A percentile compares a stretch with the other conserved stretches of the same genome.
Evolutionary conservation across 2,888 invertebrate species (phyloP).

Genomic region (Yponomeuta cagnagella): DNA sequence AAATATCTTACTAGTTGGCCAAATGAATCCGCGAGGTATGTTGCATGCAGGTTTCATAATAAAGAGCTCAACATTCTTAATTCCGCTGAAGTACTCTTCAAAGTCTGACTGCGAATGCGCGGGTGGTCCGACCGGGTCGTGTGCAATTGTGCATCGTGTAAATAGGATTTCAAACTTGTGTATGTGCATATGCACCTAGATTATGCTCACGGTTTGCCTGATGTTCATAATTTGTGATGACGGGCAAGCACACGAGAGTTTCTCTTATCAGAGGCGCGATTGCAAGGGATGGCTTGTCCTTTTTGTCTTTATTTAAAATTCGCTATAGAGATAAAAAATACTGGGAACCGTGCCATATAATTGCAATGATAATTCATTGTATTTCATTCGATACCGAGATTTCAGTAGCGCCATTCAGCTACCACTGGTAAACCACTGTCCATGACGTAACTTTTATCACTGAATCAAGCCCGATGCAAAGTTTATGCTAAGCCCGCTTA

Average conservation of each 20-base stretch:
- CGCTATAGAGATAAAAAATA: too few species aligned
- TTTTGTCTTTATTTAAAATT: too few species aligned
- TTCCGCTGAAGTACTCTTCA: neutral
- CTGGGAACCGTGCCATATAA: too few species aligned
- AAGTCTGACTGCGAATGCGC: neutral
- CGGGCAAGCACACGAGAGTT: too few species aligned
- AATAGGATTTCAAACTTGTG: neutral
- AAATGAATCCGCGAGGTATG: neutral
- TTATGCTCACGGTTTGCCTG: neutral
- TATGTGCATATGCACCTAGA: neutral
- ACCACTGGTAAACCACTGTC: conserved; percentile 81
- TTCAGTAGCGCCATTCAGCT: conserved; percentile 38
- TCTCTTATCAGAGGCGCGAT: too few species aligned
- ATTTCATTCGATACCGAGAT: too few species aligned
- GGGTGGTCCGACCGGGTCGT: neutral
- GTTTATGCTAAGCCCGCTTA: too few species aligned
- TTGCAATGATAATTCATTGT: too few species aligned
- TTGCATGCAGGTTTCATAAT: neutral
- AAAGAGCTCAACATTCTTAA: neutral
- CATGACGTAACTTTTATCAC: conserved; percentile 25
- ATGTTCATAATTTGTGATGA: too few species aligned
- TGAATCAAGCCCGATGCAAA: too few species aligned
- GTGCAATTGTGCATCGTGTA: neutral
- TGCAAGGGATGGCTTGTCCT: too few species aligned
- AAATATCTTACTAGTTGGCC: neutral